Evolutionary conservation across 2,888 invertebrate genomes (phyloP), one percentile per base, ranked within the genome.

Genomic region (Apotomis turbidana): DNA sequence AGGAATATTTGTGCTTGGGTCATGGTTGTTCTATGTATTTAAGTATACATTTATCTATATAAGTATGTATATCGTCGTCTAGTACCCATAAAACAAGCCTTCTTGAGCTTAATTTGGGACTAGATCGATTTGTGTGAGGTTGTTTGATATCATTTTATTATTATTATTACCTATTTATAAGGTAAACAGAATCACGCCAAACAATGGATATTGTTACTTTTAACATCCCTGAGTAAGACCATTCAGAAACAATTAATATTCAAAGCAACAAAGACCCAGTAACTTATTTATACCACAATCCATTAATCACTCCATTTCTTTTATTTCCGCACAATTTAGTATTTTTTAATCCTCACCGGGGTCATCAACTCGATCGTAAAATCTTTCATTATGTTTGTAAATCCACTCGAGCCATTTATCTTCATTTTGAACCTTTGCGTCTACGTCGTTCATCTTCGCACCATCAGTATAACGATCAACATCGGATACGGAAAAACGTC

Each of bases 311-410:
- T 49, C 49, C 36, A 12, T 67, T 67, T 58, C 49, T 67, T 66
- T 57, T 44, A 62, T 5, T 5, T 54, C 15, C 51, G 15, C 15
- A 59, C 59, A 61, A 61, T 68, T 68, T 62, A 15, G 57, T 61
- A 71, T 46, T 57, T 71, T 51, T 52, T 36, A 70, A 68, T 68
- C 67, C 71, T 15, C 67, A 3, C 2, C 13, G 41, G 71, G 41
- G 15, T 71, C 61, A 61, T 61, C n/a, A 61, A 55, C 58, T 38
- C 13, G 57, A 46, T n/a, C 55, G 59, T 27, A 38, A 44, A 57
- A 60, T 61, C 67, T 49, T 67, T 71, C 71, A 68, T 71, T 71
- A 71, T 68, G 71, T 57, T 68, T 67, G 63, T 58, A 55, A 67
- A 60, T 67, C 51, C 27, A 27, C 10, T 67, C n/a, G 9, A 68